Base-by-base conservation (phyloP, 2,113 vertebrate species). In the Paradisaea rubra region DNA sequence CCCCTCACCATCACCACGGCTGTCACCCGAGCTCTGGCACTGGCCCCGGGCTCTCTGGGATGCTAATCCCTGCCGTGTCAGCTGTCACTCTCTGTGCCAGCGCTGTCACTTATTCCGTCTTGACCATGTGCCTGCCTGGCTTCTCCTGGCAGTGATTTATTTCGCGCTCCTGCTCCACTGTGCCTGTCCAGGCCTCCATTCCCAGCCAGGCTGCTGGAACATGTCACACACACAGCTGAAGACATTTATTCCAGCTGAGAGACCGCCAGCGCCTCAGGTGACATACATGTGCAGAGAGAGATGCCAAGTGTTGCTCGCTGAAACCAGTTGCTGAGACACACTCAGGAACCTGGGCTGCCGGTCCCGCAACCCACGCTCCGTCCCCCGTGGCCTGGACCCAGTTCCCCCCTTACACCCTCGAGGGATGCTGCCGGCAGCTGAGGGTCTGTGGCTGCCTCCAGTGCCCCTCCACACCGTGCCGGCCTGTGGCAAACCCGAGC, bases 121-220 rank as follows among this genome's bases (percentile, higher is more conserved):
- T 42, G 71, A 10, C 41, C 56, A 1, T 44, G 66, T 31, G 39
- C 70, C 64, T 10, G 69, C 86, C 78, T 37, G 76, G 25, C 86
- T 68, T n/a, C 80, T 73, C 86, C 28, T 59, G 50, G 10, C 56
- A 11, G 42, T 3, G 2, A 63, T 66, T 84, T 33, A 22, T 74
- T 37, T 63, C 5, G 8, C 0, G 0, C 42, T 61, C 42, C n/a
- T 6, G 50, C 27, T 47, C 11, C 1, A 0, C 18, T 2, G 39
- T 5, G 65, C 28, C 81, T 3, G 21, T 20, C 39, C 12, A 3
- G 72, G 27, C 47, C 61, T 39, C 74, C 53, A 2, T 41, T 23
- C 14, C 57, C 91, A n/a, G 86, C 3, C 82, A 14, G 91, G 86
- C 59, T 44, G 3, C 91, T n/a, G 80, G 56, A 50, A 42, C 17